Evolutionary conservation across 2,113 vertebrate species (phyloP), one percentile per base, ranked within the genome.

Genomic region (Cardinalis cardinalis): DNA sequence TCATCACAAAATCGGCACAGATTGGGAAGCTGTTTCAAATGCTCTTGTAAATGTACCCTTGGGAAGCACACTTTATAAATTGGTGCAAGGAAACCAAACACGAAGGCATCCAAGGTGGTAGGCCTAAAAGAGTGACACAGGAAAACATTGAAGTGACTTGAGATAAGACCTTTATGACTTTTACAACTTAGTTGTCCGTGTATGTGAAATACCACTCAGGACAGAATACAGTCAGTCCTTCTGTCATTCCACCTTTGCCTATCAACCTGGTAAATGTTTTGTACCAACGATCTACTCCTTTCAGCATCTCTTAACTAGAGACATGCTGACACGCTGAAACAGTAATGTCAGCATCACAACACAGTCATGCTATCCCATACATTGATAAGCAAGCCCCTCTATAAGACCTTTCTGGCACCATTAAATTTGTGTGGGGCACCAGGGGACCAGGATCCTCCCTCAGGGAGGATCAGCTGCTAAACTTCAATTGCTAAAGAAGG

Each of bases 21-120:
- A 94, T 99, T 99, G 36, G 97, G 96, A 84, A 99, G 98, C 95
- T 99, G 99, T 81, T 98, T 98, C 95, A 99, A 97, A 93, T 99
- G 99, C 83, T 98, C 98, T 97, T 99, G 98, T 89, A 99, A 97
- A 36, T 98, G 98, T 56, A 98, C 98, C 95, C 98, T 99, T 32
- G 98, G 98, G 32, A 99, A 98, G 76, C 88, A 92, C 63, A 99
- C 98, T 98, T 99, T 99, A 96, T 98, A 98, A 58, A 99, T 96
- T 2, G 99, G 99, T 49, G 99, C 99, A 74, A 99, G 93, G 79
- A 98, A 99, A 73, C 99, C 99, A 97, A 99, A 99, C 46, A 99
- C 98, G 76, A 99, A 99, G 90, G 99, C 99, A 96, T 99, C 99
- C 96, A 99, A 97, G 86, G 99, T 99, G 83, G 98, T 98, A 74